phyloP scores from a whole-genome alignment of 2,888 invertebrate species.

The Herminia tarsipennalis region DNA sequence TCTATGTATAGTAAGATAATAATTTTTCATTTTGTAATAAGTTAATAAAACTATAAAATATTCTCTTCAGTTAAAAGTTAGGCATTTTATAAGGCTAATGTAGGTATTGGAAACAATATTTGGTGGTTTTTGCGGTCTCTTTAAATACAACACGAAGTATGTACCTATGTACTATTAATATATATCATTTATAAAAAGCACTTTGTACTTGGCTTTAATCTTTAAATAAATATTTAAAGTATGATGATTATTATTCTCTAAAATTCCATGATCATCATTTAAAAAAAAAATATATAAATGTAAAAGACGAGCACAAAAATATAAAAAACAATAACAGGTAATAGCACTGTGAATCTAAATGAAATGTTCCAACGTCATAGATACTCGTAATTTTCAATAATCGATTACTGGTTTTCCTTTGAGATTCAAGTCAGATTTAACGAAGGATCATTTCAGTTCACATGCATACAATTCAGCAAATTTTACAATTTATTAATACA shows the following conservation, averaged over 20 bases:
- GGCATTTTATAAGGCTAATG: conserved; percentile 84
- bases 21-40: conserved; percentile 82
- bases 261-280: conserved; percentile 21
- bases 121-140: conserved; percentile 75
- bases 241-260: conserved; percentile 19
- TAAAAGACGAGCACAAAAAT: conserved; percentile 17
- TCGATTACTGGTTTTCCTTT: conserved; percentile 12
- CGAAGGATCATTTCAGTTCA: conserved; percentile 11
- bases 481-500: not conserved
- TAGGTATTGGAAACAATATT: conserved; percentile 83
- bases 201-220: conserved; percentile 79
- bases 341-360: conserved; percentile 15
- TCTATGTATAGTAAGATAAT: conserved; percentile 83
- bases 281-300: conserved; percentile 37
- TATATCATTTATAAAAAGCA: conserved; percentile 72
- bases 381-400: conserved; percentile 2
- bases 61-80: conserved; percentile 82
- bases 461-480: conserved; percentile 9
- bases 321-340: conserved; percentile 7
- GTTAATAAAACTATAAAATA: conserved; percentile 86
- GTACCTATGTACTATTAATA: conserved; percentile 55
- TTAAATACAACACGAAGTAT: conserved; percentile 70
- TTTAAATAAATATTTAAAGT: conserved; percentile 43
- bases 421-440: conserved; percentile 33
- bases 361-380: conserved; percentile 9